Evolutionary conservation across 2,888 invertebrate species (phyloP), one percentile per base, ranked within the genome.

Genomic region (Cremastobaeus sp.): DNA sequence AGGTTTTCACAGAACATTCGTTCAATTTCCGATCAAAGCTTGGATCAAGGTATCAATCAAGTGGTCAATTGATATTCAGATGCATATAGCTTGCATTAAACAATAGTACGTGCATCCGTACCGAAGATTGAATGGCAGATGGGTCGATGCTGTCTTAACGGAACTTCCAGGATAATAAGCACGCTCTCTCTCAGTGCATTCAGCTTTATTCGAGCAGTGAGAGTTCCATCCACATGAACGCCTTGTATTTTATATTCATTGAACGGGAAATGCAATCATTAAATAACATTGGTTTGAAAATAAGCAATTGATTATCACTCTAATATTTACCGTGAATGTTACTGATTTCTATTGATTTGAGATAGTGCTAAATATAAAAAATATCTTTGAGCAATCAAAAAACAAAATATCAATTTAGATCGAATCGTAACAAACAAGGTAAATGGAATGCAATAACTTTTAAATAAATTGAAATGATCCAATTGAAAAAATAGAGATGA

Each of bases 91-190:
- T 35, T 39, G 52, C 37, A 28, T 39, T 25, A 54, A 28, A 54
- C 52, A 54, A 54, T 54, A 14, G 39, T 39, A 54, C 28, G 39
- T 17, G 39, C 39, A 54, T 25, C 52, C 28, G 17, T 54, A 28
- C 11, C 37, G 52, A 54, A 54, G 17, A 2, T 8, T 37, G 52
- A 54, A 54, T 54, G 34, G 28, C 37, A 54, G 52, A 2, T 15
- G 8, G 52, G 39, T 54, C 39, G 52, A 54, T 54, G 52, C 52
- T 54, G 52, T 54, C 52, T 54, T 54, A 48, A 48, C 48, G 48
- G 52, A 54, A 54, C 48, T 48, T 18, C 32, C 32, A 32, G 18
- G 32, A 32, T 54, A 54, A 54, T 39, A 54, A 17, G 11, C 47
- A 11, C 30, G 15, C 37, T 11, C 52, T 14, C 50, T 9, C 35